Conservation (phyloP, 2,888 invertebrate genomes). For the Tryphoninae sp. region DNA sequence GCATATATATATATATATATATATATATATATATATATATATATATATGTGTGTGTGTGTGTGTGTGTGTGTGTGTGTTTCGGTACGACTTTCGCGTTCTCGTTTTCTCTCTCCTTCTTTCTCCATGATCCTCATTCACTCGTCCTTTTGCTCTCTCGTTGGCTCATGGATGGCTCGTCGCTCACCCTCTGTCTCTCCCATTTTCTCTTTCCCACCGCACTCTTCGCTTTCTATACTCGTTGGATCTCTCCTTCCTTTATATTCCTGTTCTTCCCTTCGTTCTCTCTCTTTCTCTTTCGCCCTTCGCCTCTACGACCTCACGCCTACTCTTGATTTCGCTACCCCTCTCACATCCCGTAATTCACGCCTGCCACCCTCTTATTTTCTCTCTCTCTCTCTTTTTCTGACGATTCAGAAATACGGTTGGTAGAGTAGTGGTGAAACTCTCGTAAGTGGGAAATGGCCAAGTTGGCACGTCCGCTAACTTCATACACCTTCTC, state of each 20-base stretch:
- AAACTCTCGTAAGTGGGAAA: conserved; percentile 72
- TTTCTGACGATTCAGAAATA: conserved; percentile 42
- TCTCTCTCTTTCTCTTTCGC: conserved; percentile 47
- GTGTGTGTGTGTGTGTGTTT: too few species aligned
- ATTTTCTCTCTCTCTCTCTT: neutral
- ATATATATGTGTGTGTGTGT: too few species aligned
- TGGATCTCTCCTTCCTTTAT: conserved; percentile 46
- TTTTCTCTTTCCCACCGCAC: conserved; percentile 46
- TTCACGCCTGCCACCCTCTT: conserved; percentile 9
- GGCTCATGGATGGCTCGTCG: conserved; percentile 30
- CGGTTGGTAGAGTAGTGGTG: conserved; percentile 41
- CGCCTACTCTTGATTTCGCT: conserved; percentile 56
- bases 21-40: neutral
- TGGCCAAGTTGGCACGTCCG: conserved; percentile 71
- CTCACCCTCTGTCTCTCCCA: conserved; percentile 42
- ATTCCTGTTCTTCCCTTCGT: conserved; percentile 10
- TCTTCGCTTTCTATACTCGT: conserved; percentile 41
- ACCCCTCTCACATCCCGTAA: neutral
- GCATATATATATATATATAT: conserved; percentile 27
- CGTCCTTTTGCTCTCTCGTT: conserved; percentile 27
- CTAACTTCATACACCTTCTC: conserved; percentile 72
- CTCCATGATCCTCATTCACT: conserved; percentile 41
- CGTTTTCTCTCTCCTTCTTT: conserved; percentile 38
- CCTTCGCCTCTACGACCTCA: conserved; percentile 50
- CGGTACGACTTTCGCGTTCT: conserved; percentile 32